These are phyloP conservation scores for Galaxias olidus DNA, from an alignment of 2,797 vertebrate genomes.

Conservation along the genomic window DNA sequence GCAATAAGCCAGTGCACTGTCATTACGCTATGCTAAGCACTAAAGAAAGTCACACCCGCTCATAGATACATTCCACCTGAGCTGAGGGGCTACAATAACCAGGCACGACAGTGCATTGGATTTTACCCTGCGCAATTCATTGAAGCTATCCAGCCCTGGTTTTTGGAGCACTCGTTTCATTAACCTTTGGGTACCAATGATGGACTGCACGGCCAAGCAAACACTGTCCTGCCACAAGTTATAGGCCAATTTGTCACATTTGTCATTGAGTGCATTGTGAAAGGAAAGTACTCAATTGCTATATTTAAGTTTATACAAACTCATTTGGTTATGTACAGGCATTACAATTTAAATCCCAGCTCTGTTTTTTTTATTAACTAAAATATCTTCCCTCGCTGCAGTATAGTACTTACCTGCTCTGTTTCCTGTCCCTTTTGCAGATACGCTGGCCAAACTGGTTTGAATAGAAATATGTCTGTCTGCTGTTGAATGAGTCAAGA, in stretches of 20 bases:
- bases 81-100: background rate
- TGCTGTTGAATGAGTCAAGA: conserved; percentile 42
- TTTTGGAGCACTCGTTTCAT: background rate
- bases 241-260: too few relatives aligned
- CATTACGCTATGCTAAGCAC: background rate
- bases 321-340: too few relatives aligned
- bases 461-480: conserved; percentile 44
- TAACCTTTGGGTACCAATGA: background rate
- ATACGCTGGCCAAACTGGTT: conserved; percentile 62
- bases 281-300: background rate
- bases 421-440: conserved; percentile 16
- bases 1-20: conserved; percentile 8
- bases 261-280: conserved; percentile 15
- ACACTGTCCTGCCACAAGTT: background rate
- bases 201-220: background rate
- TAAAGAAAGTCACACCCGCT: conserved; percentile 29
- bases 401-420: conserved; percentile 13
- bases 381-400: too few relatives aligned
- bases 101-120: background rate
- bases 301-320: too few relatives aligned
- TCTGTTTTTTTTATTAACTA: too few relatives aligned
- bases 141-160: background rate
- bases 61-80: conserved; percentile 7
- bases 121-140: background rate
- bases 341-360: too few relatives aligned